These are phyloP conservation scores for Andrena flavipes DNA, from an alignment of 2,888 invertebrate species.

Conservation along the genomic window DNA sequence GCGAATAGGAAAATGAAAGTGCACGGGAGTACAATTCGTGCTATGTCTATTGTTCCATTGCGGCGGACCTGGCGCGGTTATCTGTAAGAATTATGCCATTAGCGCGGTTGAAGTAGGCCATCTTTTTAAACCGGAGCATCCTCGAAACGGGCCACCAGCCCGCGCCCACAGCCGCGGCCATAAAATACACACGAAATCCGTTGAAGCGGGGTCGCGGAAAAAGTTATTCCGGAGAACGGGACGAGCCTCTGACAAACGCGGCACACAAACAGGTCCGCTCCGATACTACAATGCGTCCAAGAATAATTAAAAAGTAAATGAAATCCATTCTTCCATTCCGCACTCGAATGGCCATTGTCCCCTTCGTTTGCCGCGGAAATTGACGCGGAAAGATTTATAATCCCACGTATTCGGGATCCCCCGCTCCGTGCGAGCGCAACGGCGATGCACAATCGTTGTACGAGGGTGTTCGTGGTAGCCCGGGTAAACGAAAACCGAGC, in stretches of 20 bases:
- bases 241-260: slow-evolving; percentile 34
- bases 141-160: slow-evolving; percentile 22
- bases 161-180: neutral
- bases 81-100: slow-evolving; percentile 53
- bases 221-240: slow-evolving; percentile 45
- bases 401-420: neutral
- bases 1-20: neutral
- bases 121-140: slow-evolving; percentile 41
- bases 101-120: slow-evolving; percentile 47
- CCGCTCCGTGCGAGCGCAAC: neutral
- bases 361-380: slow-evolving; percentile 18
- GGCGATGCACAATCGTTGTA: slow-evolving; percentile 2
- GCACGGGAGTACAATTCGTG: neutral
- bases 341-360: neutral
- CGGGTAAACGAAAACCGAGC: slow-evolving; percentile 8
- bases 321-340: slow-evolving; percentile 11
- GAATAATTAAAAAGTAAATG: slow-evolving; percentile 29
- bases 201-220: slow-evolving; percentile 35
- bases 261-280: slow-evolving; percentile 16
- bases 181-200: slow-evolving; percentile 47
- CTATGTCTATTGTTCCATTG: slow-evolving; percentile 34
- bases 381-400: slow-evolving; percentile 39
- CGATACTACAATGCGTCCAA: slow-evolving; percentile 13
- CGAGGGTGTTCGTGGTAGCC: neutral
- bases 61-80: slow-evolving; percentile 31